Percentiles rank a stretch among this genome's conserved stretches.
These are phyloP conservation scores for Takifugu flavidus DNA, from an alignment of 2,113 vertebrate species.

Conservation along the genomic window DNA sequence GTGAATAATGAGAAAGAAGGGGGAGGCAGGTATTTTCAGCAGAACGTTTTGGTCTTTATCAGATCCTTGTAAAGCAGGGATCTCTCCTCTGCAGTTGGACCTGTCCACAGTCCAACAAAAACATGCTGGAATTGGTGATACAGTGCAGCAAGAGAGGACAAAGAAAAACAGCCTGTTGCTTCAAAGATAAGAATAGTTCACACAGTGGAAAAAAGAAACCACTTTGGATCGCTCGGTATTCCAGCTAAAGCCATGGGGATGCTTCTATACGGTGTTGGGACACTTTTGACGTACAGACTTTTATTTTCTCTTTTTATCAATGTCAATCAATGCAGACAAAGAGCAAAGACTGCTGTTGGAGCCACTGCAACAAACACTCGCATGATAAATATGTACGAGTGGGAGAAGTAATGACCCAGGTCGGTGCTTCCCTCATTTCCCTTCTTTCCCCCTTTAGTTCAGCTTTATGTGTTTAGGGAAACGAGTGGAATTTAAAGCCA, in stretches of 20 bases:
- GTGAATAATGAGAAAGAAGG: no score
- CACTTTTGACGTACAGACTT: neutral
- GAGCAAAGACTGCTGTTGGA: neutral
- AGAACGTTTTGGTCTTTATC: constrained; percentile 32
- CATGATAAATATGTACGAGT: neutral
- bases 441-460: neutral
- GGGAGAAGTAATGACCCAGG: constrained; percentile 1
- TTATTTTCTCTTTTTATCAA: neutral
- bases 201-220: constrained; percentile 21
- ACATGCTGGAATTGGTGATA: constrained; percentile 44
- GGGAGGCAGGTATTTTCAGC: no score
- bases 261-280: neutral
- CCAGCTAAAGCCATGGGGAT: neutral
- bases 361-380: neutral
- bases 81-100: constrained; percentile 26
- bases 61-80: constrained; percentile 20
- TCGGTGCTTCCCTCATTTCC: neutral
- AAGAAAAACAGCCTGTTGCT: constrained; percentile 44
- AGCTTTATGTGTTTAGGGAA: constrained; percentile 35
- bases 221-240: constrained; percentile 3
- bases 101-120: constrained; percentile 52
- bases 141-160: constrained; percentile 29
- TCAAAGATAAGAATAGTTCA: constrained; percentile 48
- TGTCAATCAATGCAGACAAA: neutral
- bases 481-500: constrained; percentile 55